Evolutionary conservation across 2,888 invertebrate species (phyloP).

Genomic region (Nymphalis polychloros): DNA sequence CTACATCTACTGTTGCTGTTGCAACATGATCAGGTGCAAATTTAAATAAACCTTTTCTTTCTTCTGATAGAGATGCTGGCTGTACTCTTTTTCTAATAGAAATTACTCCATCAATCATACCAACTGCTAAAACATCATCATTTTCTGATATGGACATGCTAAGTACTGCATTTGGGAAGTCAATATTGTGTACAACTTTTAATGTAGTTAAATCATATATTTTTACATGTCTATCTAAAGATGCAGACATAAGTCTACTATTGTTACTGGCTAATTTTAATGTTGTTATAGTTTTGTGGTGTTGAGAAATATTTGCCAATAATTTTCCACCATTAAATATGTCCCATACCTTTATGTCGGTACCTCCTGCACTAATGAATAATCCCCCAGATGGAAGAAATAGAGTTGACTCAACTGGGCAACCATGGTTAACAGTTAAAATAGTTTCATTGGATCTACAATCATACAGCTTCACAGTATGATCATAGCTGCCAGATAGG

Average conservation of each 20-base stretch:
- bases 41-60: constrained; percentile 71
- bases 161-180: constrained; percentile 94
- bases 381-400: constrained; percentile 95
- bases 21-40: constrained; percentile 76
- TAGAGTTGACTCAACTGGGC: constrained; percentile 93
- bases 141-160: constrained; percentile 89
- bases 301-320: constrained; percentile 91
- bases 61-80: constrained; percentile 62
- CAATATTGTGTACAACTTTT: constrained; percentile 92
- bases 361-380: constrained; percentile 95
- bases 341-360: constrained; percentile 96
- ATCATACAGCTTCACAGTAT: constrained; percentile 93
- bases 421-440: constrained; percentile 90
- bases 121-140: constrained; percentile 93
- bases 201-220: constrained; percentile 94
- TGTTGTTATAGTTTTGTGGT: constrained; percentile 97
- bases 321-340: constrained; percentile 92
- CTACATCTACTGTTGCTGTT: constrained; percentile 71
- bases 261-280: constrained; percentile 90
- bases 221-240: constrained; percentile 96
- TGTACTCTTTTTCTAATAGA: constrained; percentile 91
- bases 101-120: constrained; percentile 95
- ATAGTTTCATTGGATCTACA: constrained; percentile 86
- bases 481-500: constrained; percentile 94
- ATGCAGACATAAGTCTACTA: constrained; percentile 92